These are phyloP conservation scores for Monoplex corrugatus DNA, from an alignment of 2,888 invertebrate genomes.

Conservation along the genomic window DNA sequence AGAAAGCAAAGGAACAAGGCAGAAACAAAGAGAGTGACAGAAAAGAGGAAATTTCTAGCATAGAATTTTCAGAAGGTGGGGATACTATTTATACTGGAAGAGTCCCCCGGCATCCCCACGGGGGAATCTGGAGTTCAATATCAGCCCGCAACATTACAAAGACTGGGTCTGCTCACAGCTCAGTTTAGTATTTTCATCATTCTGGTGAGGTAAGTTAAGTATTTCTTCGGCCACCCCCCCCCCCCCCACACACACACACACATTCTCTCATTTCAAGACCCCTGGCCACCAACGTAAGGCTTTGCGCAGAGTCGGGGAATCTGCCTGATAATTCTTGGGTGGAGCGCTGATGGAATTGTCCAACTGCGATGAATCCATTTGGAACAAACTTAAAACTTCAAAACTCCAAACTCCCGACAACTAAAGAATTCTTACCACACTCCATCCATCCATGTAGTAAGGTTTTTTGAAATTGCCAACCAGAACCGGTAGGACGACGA, in stretches of 20 bases:
- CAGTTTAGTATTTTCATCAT: too few relatives aligned
- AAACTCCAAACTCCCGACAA: background rate
- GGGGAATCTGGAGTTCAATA: too few relatives aligned
- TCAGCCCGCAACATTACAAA: too few relatives aligned
- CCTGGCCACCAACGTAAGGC: background rate
- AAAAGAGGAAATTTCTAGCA: too few relatives aligned
- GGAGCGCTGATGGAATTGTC: background rate
- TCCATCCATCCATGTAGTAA: slow-evolving; percentile 15
- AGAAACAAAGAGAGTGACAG: too few relatives aligned
- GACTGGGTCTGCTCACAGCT: too few relatives aligned
- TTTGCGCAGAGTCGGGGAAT: background rate
- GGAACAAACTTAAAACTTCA: background rate
- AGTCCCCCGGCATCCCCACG: too few relatives aligned
- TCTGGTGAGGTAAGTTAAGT: too few relatives aligned
- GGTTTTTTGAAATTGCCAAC: slow-evolving; percentile 1
- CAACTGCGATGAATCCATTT: background rate
- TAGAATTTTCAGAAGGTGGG: too few relatives aligned
- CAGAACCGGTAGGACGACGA: background rate
- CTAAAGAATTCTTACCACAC: background rate
- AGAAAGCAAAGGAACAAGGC: too few relatives aligned
- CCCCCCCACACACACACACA: background rate
- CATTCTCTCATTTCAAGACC: background rate
- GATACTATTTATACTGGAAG: too few relatives aligned
- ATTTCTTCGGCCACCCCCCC: background rate
- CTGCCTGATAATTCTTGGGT: background rate